Evolutionary conservation across 2,888 invertebrate genomes (phyloP).

Genomic region (Sipunculus nudus): DNA sequence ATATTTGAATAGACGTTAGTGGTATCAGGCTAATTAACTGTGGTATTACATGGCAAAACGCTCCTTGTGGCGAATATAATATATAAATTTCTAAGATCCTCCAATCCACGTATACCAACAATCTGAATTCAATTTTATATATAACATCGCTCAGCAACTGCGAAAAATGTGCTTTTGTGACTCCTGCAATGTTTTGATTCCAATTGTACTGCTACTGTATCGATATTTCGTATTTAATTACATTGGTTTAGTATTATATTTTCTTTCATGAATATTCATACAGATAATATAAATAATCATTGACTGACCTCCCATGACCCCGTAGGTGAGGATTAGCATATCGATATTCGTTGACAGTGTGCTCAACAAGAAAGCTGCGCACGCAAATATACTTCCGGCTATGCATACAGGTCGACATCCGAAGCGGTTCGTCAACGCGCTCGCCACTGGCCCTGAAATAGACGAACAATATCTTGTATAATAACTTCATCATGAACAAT

Average conservation of each 20-base stretch:
- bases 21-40: no score
- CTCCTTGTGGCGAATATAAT: no score
- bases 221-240: no score
- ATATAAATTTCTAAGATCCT: no score
- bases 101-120: no score
- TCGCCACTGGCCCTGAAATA: conserved; percentile 83
- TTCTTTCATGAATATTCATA: no score
- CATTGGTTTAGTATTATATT: no score
- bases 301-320: conserved; percentile 80
- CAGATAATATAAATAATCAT: not conserved
- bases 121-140: not conserved
- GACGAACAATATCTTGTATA: not conserved
- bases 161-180: no score
- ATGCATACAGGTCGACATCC: conserved; percentile 92
- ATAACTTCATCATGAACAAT: not conserved
- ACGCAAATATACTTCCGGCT: conserved; percentile 79
- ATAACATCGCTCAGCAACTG: no score
- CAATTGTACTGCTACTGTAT: no score
- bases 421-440: conserved; percentile 91
- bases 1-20: not conserved
- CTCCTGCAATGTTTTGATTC: no score
- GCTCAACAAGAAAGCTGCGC: conserved; percentile 77
- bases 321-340: conserved; percentile 85
- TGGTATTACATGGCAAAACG: no score
- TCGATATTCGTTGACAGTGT: conserved; percentile 83